These are phyloP conservation scores for Pasiphila rectangulata DNA, from an alignment of 2,888 invertebrate species.

Conservation along the genomic window DNA sequence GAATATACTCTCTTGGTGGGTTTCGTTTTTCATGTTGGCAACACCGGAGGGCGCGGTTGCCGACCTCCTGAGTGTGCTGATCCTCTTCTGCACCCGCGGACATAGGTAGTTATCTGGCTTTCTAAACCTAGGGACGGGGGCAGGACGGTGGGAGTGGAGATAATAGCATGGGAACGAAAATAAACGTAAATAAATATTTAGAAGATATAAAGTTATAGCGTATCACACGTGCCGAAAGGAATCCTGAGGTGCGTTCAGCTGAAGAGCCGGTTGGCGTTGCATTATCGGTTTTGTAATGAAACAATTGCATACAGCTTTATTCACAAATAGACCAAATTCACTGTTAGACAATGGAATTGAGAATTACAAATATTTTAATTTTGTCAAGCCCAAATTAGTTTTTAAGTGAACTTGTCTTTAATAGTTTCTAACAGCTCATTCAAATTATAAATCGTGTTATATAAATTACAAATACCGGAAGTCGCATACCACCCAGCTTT, in stretches of 20 bases:
- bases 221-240: conserved; percentile 46
- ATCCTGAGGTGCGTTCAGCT: background rate
- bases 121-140: conserved; percentile 70
- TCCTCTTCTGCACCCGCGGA: conserved; percentile 59
- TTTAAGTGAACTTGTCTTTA: background rate
- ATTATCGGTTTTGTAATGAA: background rate
- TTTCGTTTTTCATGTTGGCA: conserved; percentile 59
- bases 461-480: background rate
- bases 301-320: too few relatives aligned
- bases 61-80: conserved; percentile 61
- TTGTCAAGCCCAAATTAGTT: background rate
- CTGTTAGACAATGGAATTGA: too few relatives aligned
- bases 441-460: too few relatives aligned
- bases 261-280: conserved; percentile 3
- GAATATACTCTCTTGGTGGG: conserved; percentile 68
- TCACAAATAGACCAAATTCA: too few relatives aligned
- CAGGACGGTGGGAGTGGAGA: conserved; percentile 52
- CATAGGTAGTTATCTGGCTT: conserved; percentile 78
- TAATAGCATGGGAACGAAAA: conserved; percentile 23
- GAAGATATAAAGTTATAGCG: conserved; percentile 33
- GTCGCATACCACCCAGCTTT: conserved; percentile 11
- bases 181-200: conserved; percentile 27
- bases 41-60: conserved; percentile 70
- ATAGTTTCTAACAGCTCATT: background rate
- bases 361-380: too few relatives aligned